Conservation (phyloP, 2,113 vertebrate genomes). For the Sus scrofa region T2T-Sscrofa CM000819.6:11606501-11607000, state of each 20-base stretch:
- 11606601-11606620: not conserved
- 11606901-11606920: not conserved
- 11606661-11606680: not conserved
- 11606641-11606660: not conserved
- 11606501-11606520: not conserved
- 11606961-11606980: not conserved
- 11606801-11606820: too few species aligned
- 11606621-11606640: not conserved
- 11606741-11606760: not conserved
- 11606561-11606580: not conserved
- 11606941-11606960: not conserved
- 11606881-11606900: not conserved
- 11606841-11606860: not conserved
- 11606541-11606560: constrained; percentile 51
- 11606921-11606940: not conserved
- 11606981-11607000: not conserved
- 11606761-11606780: not conserved
- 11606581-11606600: not conserved
- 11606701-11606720: not conserved
- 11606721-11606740: not conserved
- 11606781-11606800: not conserved
- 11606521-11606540: constrained; percentile 34
- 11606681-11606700: not conserved
- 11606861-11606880: not conserved
- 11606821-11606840: not conserved